Evolutionary conservation across 2,113 vertebrate genomes (phyloP).

Genomic region (Amazona vittata): DNA sequence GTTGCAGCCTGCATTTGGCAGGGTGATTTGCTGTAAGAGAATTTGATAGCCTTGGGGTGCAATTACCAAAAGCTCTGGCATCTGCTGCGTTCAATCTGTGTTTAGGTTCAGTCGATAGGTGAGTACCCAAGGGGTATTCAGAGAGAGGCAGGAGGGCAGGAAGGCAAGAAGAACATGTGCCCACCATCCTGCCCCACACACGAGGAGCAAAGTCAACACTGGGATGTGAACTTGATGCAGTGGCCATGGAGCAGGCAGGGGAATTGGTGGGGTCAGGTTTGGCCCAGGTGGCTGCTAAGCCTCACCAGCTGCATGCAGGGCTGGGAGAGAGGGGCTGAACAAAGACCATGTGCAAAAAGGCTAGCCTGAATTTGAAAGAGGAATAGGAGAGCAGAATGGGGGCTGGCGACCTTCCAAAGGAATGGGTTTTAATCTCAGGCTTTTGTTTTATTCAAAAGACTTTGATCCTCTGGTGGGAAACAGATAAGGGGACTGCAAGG

Average conservation of each 20-base stretch:
- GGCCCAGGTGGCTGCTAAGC: not conserved
- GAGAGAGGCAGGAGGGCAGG: not conserved
- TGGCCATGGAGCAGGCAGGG: not conserved
- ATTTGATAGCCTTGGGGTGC: slow-evolving; percentile 9
- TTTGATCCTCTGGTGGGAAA: not conserved
- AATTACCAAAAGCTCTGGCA: slow-evolving; percentile 25
- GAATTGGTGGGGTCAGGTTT: not conserved
- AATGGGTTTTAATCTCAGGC: not conserved
- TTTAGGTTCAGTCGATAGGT: not conserved
- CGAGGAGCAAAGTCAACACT: not conserved
- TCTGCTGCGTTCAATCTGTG: not conserved
- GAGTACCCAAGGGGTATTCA: not conserved
- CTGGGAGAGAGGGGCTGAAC: not conserved
- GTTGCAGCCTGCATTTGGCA: not conserved
- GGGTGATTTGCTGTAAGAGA: not conserved
- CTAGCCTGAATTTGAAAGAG: not conserved
- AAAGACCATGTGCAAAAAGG: not conserved
- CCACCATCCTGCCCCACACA: accelerated
- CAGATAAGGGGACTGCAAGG: not conserved
- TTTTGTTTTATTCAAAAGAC: not conserved
- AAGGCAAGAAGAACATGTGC: not conserved
- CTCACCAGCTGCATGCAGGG: not conserved
- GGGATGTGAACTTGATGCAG: not conserved
- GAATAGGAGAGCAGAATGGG: not conserved
- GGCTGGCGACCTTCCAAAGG: not conserved